A percentile compares a stretch with the other conserved stretches of the same genome.
Evolutionary conservation across 2,113 vertebrate genomes (phyloP).

Genomic region (Sander lucioperca): DNA sequence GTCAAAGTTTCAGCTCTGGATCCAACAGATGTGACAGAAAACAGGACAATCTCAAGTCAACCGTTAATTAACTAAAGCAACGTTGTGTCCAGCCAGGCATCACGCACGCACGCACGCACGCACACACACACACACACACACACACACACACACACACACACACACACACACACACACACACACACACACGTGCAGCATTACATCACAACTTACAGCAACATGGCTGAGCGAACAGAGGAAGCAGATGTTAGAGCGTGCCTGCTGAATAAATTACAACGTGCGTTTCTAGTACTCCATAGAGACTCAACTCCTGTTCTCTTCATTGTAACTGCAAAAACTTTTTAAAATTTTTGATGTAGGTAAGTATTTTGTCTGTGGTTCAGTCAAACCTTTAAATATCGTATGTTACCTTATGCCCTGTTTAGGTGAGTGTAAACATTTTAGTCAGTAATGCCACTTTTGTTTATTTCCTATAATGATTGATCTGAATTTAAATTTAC

Average conservation of each 20-base stretch:
- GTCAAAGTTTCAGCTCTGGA: neutral
- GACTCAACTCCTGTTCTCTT: neutral
- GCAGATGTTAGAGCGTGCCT: slow-evolving; percentile 40
- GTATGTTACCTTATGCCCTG: no score
- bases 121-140: slow-evolving; percentile 30
- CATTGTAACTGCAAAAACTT: neutral
- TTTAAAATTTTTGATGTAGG: neutral
- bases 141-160: slow-evolving; percentile 50
- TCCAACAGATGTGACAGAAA: neutral
- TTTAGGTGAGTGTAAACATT: neutral
- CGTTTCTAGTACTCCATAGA: neutral
- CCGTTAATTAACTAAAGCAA: slow-evolving; percentile 28
- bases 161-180: slow-evolving; percentile 38
- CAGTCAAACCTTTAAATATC: neutral
- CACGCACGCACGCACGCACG: neutral
- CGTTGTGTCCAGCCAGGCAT: slow-evolving; percentile 40
- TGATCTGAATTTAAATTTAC: neutral
- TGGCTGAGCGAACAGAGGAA: slow-evolving; percentile 28
- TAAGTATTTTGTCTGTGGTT: neutral
- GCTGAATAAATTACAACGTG: slow-evolving; percentile 44
- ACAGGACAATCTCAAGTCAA: slow-evolving; percentile 17
- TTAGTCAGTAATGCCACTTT: neutral
- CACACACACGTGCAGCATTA: slow-evolving; percentile 53
- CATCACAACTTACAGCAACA: slow-evolving; percentile 65
- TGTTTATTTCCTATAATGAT: neutral